Evolutionary conservation across 2,797 vertebrate species (phyloP).

Genomic region (Nannoperca obscura): DNA sequence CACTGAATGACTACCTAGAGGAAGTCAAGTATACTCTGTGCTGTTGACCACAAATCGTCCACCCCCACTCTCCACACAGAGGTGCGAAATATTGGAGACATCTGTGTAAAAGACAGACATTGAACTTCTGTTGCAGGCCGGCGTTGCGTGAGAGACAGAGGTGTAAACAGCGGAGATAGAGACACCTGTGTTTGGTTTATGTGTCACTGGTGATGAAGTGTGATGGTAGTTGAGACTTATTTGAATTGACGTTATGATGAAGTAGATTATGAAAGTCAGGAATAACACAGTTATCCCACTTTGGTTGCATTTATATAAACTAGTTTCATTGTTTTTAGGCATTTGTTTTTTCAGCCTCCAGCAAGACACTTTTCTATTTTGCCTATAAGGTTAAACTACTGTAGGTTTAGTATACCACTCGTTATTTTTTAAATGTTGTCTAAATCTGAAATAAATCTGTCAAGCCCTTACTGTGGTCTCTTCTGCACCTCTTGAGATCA

Average conservation of each 20-base stretch:
- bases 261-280: slow-evolving; percentile 11
- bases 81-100: slow-evolving; percentile 81
- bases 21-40: slow-evolving; percentile 48
- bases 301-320: background rate
- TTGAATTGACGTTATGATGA: slow-evolving; percentile 36
- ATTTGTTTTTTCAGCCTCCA: background rate
- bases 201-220: slow-evolving; percentile 22
- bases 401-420: background rate
- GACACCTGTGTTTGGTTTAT: slow-evolving; percentile 59
- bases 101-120: slow-evolving; percentile 60
- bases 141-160: slow-evolving; percentile 60
- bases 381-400: background rate
- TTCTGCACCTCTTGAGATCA: background rate
- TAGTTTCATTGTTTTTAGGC: slow-evolving; percentile 2
- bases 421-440: background rate
- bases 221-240: slow-evolving; percentile 12
- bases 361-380: background rate
- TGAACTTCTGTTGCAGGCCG: slow-evolving; percentile 28
- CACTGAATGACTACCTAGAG: slow-evolving; percentile 36
- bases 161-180: slow-evolving; percentile 61
- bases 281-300: slow-evolving; percentile 29
- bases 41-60: slow-evolving; percentile 45
- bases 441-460: background rate
- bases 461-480: background rate
- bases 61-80: slow-evolving; percentile 58